Base-by-base conservation (phyloP, 1,140 invertebrate species). In the Papilio glaucus region DNA sequence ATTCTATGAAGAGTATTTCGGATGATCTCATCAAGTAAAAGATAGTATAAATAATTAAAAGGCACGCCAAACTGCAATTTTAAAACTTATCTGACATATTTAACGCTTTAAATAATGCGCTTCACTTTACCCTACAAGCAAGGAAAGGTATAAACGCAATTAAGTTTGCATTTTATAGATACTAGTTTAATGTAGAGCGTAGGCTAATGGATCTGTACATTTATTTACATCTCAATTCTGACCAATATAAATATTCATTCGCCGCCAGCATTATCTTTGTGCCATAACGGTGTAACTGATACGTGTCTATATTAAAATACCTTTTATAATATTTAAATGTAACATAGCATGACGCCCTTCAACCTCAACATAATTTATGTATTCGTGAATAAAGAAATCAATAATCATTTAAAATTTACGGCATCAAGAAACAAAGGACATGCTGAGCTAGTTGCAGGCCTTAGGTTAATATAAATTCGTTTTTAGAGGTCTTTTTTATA, bases 191-290 rank as follows among this genome's bases (percentile, higher is more conserved):
- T 85, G 78, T 79, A 81, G 83, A 84, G 74, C 74, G 82, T 84
- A 80, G 81, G 79, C 88, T 88, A 90, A 90, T 89, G 82, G 83
- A 83, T 78, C 85, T 85, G 85, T 85, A 88, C 85, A 86, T 87
- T 88, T 85, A 90, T 90, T 89, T 86, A 89, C 89, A 90, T 91
- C 84, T 89, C 84, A 89, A 90, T 91, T 84, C 75, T 77, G 76
- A 74, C 60, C 74, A 84, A 81, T 86, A 89, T 89, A 85, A 87
- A 89, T 89, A 88, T 90, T 91, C 84, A 90, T 91, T 80, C 74
- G 76, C 73, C 65, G 76, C 68, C 75, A 80, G 77, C 80, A 83
- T 87, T 86, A 89, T 89, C 84, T 85, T 79, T 82, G 74, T 82
- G 76, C 79, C 83, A 88, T 87, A 89, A 83, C 77, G 80, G 76